Conservation (phyloP, 2,113 vertebrate genomes). For the Nycticebus coucang region DNA sequence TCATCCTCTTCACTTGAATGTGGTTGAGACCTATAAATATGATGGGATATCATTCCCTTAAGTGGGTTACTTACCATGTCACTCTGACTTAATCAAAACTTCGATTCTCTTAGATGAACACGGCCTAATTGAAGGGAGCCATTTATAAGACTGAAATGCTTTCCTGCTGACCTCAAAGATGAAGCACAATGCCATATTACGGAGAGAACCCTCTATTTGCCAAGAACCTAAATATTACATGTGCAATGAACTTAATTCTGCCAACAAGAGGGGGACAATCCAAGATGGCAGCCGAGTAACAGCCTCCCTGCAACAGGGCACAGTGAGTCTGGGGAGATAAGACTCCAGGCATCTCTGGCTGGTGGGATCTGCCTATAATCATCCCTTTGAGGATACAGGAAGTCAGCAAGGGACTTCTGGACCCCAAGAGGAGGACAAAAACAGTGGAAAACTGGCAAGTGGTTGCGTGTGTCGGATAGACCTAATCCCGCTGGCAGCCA, state of each 20-base stretch:
- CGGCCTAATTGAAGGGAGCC: neutral
- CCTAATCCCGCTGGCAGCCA: too few species aligned
- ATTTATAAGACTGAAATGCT: neutral
- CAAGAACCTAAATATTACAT: neutral
- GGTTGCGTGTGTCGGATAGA: too few species aligned
- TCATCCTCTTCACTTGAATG: neutral
- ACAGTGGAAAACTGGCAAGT: too few species aligned
- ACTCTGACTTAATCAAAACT: slow-evolving; percentile 30
- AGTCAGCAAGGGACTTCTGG: too few species aligned
- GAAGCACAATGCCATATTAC: neutral
- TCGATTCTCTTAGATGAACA: neutral
- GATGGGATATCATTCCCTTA: neutral
- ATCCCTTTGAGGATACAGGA: too few species aligned
- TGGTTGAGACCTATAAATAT: slow-evolving; percentile 16
- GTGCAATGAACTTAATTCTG: neutral
- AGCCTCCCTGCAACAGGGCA: too few species aligned
- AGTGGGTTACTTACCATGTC: neutral
- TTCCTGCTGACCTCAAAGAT: neutral
- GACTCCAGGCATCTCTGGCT: too few species aligned
- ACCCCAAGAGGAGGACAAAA: too few species aligned
- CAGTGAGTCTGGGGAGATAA: too few species aligned
- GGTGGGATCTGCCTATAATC: too few species aligned
- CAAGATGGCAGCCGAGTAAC: too few species aligned
- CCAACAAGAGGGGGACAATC: neutral
- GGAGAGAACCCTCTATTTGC: neutral